Evolutionary conservation across 2,797 vertebrate species (phyloP), one percentile per base, ranked within the genome.

Genomic region (Acipenser oxyrinchus): DNA sequence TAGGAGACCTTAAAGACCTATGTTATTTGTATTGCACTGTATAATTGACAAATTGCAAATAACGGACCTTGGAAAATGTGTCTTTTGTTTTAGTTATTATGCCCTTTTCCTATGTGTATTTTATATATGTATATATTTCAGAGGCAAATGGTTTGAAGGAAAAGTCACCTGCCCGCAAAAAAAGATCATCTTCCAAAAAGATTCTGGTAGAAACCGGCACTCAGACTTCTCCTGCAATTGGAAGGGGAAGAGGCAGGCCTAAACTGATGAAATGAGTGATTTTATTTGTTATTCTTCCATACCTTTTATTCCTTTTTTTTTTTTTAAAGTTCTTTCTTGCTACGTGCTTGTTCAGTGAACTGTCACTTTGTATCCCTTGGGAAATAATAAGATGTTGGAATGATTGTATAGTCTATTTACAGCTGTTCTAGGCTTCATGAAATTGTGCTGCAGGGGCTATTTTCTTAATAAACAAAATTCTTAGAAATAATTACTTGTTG

Each of bases 241-340:
- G 53, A 75, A 82, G 48, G 52, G 1, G 71, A 69, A 72, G 79
- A 72, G 73, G 75, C 57, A 76, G 83, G 61, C 10, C 76, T 63
- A 85, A 82, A 74, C 89, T 84, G 68, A 70, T 10, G 8, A 1
- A 71, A 3, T 84, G 65, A 79, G 57, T 37, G 12, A 12, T 48
- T 37, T 37, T 37, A 37, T 23, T 49, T n/a, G 58, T 72, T 66
- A 48, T 68, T 13, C 58, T 68, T 62, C n/a, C 55, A 51, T 18
- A 15, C 57, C 13, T 51, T 23, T 60, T 68, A 69, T 48, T 70
- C 51, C 68, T 63, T 8, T 60, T 61, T 52, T 53, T 72, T 77
- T 69, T 69, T 67, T 64, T 48, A 23, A 18, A 18, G 15, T 68
- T 65, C 66, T 62, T 65, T 51, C 61, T 60, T 64, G 10, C 52